Percentiles rank a stretch among this genome's conserved stretches.
Evolutionary conservation across 2,797 vertebrate genomes (phyloP).

Genomic region (Etheostoma perlongum): DNA sequence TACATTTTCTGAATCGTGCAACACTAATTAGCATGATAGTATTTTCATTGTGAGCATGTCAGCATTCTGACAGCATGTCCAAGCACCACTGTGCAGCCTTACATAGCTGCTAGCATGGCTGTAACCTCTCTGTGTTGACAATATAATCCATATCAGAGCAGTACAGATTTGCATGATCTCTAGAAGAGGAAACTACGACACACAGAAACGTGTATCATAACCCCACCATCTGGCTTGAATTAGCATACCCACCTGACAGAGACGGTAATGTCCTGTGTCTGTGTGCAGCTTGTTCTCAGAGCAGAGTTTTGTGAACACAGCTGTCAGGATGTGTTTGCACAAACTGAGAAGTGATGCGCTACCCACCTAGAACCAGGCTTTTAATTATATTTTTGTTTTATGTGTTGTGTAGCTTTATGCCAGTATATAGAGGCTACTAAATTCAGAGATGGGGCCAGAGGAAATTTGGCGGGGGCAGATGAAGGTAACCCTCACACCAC

Average conservation of each 20-base stretch:
- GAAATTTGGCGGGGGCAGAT: slow-evolving; percentile 91
- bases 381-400: slow-evolving; percentile 93
- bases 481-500: slow-evolving; percentile 93
- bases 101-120: slow-evolving; percentile 14
- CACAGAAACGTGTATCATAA: slow-evolving; percentile 28
- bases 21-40: neutral
- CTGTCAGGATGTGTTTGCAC: slow-evolving; percentile 42
- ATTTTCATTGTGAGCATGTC: neutral
- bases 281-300: slow-evolving; percentile 27
- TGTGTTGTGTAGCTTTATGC: slow-evolving; percentile 99
- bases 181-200: slow-evolving; percentile 28
- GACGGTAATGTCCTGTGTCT: slow-evolving; percentile 18
- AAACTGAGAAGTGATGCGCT: slow-evolving; percentile 76
- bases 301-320: slow-evolving; percentile 71
- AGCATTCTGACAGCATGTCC: slow-evolving; percentile 16
- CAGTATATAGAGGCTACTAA: slow-evolving; percentile 99
- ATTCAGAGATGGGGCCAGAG: slow-evolving; percentile 95
- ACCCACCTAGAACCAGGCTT: slow-evolving; percentile 64
- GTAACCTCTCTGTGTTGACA: neutral
- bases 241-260: slow-evolving; percentile 43
- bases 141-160: slow-evolving; percentile 31
- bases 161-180: slow-evolving; percentile 50
- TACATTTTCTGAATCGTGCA: no score
- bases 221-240: slow-evolving; percentile 39
- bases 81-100: neutral